A percentile compares a stretch with the other conserved stretches of the same genome.
phyloP scores from a whole-genome alignment of 1,140 invertebrate species.

The Anthonomus grandis region DNA sequence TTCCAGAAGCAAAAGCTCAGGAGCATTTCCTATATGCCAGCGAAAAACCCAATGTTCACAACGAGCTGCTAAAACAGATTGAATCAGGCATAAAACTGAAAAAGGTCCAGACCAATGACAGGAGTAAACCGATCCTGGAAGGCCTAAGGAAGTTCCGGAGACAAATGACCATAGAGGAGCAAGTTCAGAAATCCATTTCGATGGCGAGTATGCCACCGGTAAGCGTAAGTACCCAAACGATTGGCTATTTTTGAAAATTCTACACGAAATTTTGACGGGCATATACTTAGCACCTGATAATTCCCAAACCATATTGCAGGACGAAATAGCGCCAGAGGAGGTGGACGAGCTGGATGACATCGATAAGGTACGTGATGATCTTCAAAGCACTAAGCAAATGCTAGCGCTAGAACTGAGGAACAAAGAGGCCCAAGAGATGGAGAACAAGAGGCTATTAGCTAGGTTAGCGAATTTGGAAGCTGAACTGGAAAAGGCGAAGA shows the following conservation, averaged over 20 bases:
- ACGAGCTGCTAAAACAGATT: conserved; percentile 80
- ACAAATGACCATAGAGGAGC: conserved; percentile 85
- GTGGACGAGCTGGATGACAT: conserved; percentile 85
- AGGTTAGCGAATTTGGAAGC: conserved; percentile 75
- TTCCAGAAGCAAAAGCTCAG: conserved; percentile 62
- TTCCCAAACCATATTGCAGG: conserved; percentile 30
- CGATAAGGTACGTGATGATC: conserved; percentile 83
- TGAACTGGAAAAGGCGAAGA: conserved; percentile 58
- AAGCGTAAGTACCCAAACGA: conserved; percentile 27
- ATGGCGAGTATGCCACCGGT: conserved; percentile 53
- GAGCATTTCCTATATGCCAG: conserved; percentile 84
- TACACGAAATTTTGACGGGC: too few species aligned
- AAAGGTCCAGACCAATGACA: conserved; percentile 76
- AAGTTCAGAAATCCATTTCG: conserved; percentile 75
- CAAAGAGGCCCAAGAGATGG: conserved; percentile 79
- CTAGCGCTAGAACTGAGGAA: conserved; percentile 80
- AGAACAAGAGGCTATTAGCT: conserved; percentile 77
- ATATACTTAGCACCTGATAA: too few species aligned
- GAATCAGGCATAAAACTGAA: conserved; percentile 74
- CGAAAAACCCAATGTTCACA: conserved; percentile 81
- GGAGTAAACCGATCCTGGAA: conserved; percentile 78
- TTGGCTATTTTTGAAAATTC: too few species aligned
- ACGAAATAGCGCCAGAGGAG: conserved; percentile 56
- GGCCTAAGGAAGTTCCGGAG: conserved; percentile 81
- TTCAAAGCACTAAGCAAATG: conserved; percentile 88